phyloP scores from a whole-genome alignment of 2,888 invertebrate species.

The Elmis aenea region DNA sequence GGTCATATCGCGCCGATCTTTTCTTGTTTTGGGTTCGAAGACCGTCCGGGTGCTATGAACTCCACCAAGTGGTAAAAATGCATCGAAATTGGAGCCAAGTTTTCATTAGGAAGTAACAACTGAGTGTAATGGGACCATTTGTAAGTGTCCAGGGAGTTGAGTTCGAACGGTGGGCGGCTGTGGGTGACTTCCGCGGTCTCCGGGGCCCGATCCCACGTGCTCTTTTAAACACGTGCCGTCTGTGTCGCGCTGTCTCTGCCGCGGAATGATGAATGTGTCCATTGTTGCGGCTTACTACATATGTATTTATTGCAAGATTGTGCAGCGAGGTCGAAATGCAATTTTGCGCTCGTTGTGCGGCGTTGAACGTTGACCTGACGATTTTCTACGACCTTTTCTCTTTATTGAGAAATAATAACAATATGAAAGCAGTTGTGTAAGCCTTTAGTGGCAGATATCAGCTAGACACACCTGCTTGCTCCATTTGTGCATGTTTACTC shows the following conservation, averaged over 20 bases:
- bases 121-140: too few species aligned
- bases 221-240: conserved; percentile 14
- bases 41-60: too few species aligned
- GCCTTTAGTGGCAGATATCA: conserved; percentile 1
- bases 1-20: too few species aligned
- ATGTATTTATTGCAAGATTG: conserved; percentile 8
- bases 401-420: conserved; percentile 1
- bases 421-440: conserved; percentile 6
- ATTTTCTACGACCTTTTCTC: conserved; percentile 6
- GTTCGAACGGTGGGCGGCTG: conserved; percentile 11
- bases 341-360: conserved; percentile 5
- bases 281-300: conserved; percentile 13
- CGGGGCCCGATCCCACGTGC: conserved; percentile 10
- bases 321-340: conserved; percentile 4
- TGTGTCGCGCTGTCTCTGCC: conserved; percentile 7
- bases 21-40: too few species aligned
- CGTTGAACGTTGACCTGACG: conserved; percentile 8
- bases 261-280: conserved; percentile 11
- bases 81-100: too few species aligned
- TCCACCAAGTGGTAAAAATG: too few species aligned
- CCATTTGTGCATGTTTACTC: conserved; percentile 9
- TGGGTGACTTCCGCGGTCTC: conserved; percentile 16
- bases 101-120: too few species aligned
- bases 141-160: conserved; percentile 3
- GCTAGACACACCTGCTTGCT: conserved; percentile 4